Base-by-base conservation (phyloP, 2,888 invertebrate genomes). In the Diogma glabrata region DNA sequence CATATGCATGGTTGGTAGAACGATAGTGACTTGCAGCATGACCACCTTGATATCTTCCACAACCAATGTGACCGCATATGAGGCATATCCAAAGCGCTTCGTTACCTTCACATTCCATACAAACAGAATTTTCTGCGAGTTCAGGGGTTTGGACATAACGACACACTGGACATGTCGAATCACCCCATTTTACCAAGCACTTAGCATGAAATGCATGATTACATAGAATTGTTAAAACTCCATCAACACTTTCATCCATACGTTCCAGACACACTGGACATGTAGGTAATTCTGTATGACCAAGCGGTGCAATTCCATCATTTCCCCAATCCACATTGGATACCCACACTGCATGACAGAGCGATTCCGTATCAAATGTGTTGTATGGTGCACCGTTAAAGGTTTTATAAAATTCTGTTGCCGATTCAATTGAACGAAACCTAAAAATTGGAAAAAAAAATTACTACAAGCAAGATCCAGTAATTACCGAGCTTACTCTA, bases 221-320 rank as follows among this genome's bases (percentile, higher is more conserved):
- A 67, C 99, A 99, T 54, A 97, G 78, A 64, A 99, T 95, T 23
- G 95, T 96, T 58, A 99, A 74, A 55, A 99, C 90, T 10, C 96
- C 95, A 66, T 96, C 94, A 10, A 96, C 93, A 60, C 94, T 93
- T 72, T 99, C 99, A 69, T 99, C 99, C 96, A 92, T 91, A 53
- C 95, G 81, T 71, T 99, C 97, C 71, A 70, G 58, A 55, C 67
- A 67, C n/a, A 67, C 67, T 3, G 97, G 92, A 67, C 99, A 99
- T 4, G 89, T 93, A 12, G 99, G 99, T 54, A 99, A 73, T 69
- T 99, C 99, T 0, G 93, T 94, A 64, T 93, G 89, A 1, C 84
- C 86, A 6, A 81, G 72, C 0, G 85, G 81, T 28, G 81, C 74
- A 1, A 74, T 68, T 3, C 85, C 88, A 66, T 87, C 83, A 14